Evolutionary conservation across 1,140 invertebrate genomes (phyloP).

Genomic region (Nasonia giraulti): DNA sequence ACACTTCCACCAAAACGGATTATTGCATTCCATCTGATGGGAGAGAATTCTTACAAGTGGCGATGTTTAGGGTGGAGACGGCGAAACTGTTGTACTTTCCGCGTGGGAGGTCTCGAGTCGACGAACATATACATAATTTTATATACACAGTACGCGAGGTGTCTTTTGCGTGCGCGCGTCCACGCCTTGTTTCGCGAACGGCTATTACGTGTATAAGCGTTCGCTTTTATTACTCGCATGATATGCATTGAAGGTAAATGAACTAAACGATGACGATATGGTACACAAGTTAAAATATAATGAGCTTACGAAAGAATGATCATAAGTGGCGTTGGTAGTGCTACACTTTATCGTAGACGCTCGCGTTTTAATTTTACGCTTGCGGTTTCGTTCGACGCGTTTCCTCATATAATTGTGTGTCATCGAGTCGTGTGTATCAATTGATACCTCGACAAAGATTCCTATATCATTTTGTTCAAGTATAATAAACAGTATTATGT

Average conservation of each 20-base stretch:
- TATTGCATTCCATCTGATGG: slow-evolving; percentile 40
- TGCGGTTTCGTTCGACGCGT: background rate
- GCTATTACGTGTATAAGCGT: background rate
- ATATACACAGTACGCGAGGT: background rate
- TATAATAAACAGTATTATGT: slow-evolving; percentile 18
- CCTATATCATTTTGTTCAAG: background rate
- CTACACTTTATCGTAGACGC: background rate
- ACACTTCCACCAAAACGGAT: slow-evolving; percentile 33
- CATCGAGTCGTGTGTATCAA: background rate
- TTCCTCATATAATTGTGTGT: background rate
- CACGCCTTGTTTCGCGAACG: background rate
- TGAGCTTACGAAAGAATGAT: background rate
- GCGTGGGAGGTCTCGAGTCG: background rate
- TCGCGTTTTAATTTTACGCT: background rate
- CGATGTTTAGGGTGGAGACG: background rate
- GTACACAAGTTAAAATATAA: background rate
- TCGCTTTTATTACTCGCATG: background rate
- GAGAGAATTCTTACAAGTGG: slow-evolving; percentile 9
- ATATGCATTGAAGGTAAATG: background rate
- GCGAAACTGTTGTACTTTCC: background rate
- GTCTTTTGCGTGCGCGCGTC: background rate
- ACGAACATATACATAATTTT: background rate
- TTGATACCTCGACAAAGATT: background rate
- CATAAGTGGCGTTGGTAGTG: background rate
- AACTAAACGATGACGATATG: background rate